Conservation (phyloP, 2,888 invertebrate species). For the Eustalomyia histrio region DNA sequence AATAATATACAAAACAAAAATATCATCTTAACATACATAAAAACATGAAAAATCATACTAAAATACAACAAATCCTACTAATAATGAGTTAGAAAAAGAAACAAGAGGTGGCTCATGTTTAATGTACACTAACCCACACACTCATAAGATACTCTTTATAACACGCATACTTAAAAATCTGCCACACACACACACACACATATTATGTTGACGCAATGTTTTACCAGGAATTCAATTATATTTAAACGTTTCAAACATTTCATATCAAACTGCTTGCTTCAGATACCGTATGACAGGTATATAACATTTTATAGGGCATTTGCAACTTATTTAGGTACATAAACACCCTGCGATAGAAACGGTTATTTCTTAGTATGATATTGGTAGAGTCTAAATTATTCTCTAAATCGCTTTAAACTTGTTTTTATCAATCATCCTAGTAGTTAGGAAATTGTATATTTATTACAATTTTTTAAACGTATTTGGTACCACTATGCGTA, state of each 20-base stretch:
- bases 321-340: no score
- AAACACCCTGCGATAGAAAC: no score
- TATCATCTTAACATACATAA: slow-evolving; percentile 8
- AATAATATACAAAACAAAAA: background rate
- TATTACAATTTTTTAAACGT: no score
- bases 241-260: slow-evolving; percentile 35
- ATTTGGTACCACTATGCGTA: no score
- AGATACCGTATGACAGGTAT: background rate
- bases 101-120: background rate
- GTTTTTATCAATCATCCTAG: no score
- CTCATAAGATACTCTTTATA: background rate
- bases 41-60: slow-evolving; percentile 26
- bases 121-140: background rate
- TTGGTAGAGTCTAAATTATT: no score
- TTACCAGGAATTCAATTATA: slow-evolving; percentile 43
- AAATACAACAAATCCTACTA: slow-evolving; percentile 24
- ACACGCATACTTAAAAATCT: background rate
- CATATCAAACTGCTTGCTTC: slow-evolving; percentile 5
- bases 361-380: no score
- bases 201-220: background rate
- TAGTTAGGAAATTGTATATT: no score
- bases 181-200: background rate
- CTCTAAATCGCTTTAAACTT: no score
- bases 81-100: background rate
- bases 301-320: no score